Base-by-base conservation (phyloP, 2,888 invertebrate genomes). In the Caenorhabditis auriculariae region DNA sequence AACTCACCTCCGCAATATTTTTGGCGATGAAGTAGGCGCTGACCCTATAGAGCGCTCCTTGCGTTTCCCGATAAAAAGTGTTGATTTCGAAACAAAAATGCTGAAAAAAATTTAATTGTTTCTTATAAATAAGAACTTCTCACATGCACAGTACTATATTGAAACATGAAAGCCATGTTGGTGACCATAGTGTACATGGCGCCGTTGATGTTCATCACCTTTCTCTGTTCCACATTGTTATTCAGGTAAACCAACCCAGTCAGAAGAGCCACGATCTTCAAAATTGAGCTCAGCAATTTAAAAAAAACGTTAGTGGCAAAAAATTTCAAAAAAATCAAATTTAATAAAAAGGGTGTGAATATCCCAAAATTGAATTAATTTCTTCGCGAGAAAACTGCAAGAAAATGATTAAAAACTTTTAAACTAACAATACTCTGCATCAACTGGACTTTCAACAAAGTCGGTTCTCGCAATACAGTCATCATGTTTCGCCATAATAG, bases 121-220 rank as follows among this genome's bases (percentile, higher is more conserved):
- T 5, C 15, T 32, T 15, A 4, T 4, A 9, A 6, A 41, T 9
- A 44, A 47, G 32, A 32, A 45, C 15, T 23, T 44, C 67, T 55
- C 84, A 93, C 94, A 83, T 90, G 90, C 60, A 93, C 89, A 29
- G 93, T 93, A 57, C 91, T 90, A 81, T 92, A 92, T n/a, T 91
- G 88, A 83, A 92, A 93, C 81, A 91, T 90, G 83, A 94, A 93
- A 4, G 93, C 93, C 89, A 92, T 91, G 81, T 91, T 92, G n/a
- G 91, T 90, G 47, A 92, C 86, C 82, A 92, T 90, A 78, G 92
- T 88, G 82, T 92, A 93, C 55, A 93, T 86, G 23, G 89, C 90
- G 37, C 93, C 93, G 82, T 92, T 93, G 70, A 94, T 91, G 82
- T 93, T 94, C 89, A 91, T 91, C 0, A 93, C 57, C 29, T 75